Percentiles rank a stretch among this genome's conserved stretches.
Evolutionary conservation across 2,113 vertebrate species (phyloP).

Genomic region (Psammodynastes pulverulentus): DNA sequence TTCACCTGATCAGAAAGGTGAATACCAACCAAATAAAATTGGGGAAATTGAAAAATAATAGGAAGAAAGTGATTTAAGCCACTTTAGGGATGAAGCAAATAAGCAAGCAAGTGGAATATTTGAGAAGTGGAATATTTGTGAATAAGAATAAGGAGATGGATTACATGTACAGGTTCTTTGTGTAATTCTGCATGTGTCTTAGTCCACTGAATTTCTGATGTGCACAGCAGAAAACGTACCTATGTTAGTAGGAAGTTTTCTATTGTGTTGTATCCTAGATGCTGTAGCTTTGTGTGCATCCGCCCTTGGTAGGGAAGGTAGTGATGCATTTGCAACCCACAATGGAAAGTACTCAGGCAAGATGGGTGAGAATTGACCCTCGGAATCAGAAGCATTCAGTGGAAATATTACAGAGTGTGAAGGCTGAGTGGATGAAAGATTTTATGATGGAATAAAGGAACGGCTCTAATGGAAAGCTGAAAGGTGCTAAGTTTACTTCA

Average conservation of each 20-base stretch:
- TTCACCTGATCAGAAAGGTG: background rate
- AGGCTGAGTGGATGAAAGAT: background rate
- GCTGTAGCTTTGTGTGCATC: background rate
- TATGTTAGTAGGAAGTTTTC: background rate
- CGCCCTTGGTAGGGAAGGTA: background rate
- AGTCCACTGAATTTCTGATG: background rate
- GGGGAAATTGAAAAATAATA: background rate
- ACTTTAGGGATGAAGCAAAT: background rate
- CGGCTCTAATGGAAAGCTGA: background rate
- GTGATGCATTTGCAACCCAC: background rate
- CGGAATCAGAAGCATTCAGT: background rate
- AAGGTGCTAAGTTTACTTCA: background rate
- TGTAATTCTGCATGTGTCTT: background rate
- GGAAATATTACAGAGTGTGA: background rate
- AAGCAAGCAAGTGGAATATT: background rate
- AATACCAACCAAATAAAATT: background rate
- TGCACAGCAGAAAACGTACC: background rate
- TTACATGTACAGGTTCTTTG: background rate
- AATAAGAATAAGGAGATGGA: background rate
- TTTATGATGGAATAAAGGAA: background rate
- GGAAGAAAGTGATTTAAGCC: background rate
- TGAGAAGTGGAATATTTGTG: background rate
- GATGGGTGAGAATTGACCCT: background rate
- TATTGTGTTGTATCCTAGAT: background rate
- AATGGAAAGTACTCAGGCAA: background rate